phyloP scores from a whole-genome alignment of 2,888 invertebrate species.

The Eristalis pertinax region DNA sequence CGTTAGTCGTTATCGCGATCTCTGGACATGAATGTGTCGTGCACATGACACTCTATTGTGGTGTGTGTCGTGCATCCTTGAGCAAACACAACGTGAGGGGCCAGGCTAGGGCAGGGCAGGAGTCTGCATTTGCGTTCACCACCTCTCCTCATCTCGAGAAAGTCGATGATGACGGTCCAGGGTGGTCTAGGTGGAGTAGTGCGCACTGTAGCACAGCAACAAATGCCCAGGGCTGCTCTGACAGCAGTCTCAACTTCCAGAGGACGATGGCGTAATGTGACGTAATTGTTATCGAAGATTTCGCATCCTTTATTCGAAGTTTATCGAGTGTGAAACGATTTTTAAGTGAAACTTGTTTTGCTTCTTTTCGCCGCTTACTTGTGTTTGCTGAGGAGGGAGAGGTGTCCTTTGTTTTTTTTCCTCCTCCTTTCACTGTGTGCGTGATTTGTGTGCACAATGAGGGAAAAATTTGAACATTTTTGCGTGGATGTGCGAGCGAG shows the following conservation, averaged over 20 bases:
- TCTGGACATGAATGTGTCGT: conserved; percentile 51
- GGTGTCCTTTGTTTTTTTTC: neutral
- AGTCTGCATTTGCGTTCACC: conserved; percentile 35
- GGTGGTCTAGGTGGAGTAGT: neutral
- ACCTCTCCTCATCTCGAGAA: conserved; percentile 12
- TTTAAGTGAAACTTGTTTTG: conserved; percentile 46
- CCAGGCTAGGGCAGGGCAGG: neutral
- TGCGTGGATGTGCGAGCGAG: neutral
- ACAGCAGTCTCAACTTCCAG: conserved; percentile 6
- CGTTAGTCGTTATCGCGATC: conserved; percentile 51
- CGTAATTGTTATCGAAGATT: conserved; percentile 67
- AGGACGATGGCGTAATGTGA: conserved; percentile 40
- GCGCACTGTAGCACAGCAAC: conserved; percentile 25
- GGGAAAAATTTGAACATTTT: neutral
- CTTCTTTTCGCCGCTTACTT: conserved; percentile 32
- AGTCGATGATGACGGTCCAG: neutral
- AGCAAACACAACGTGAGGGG: conserved; percentile 51
- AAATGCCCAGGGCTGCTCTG: conserved; percentile 12
- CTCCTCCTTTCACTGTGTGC: neutral
- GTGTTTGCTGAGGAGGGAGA: conserved; percentile 6
- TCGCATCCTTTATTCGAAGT: conserved; percentile 63
- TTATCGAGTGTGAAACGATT: conserved; percentile 69
- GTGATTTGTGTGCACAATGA: conserved; percentile 10
- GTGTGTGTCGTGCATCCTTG: conserved; percentile 46
- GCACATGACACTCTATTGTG: conserved; percentile 43